These are phyloP conservation scores for Anarrhichthys ocellatus DNA, from an alignment of 2,113 vertebrate species.

Conservation along the genomic window DNA sequence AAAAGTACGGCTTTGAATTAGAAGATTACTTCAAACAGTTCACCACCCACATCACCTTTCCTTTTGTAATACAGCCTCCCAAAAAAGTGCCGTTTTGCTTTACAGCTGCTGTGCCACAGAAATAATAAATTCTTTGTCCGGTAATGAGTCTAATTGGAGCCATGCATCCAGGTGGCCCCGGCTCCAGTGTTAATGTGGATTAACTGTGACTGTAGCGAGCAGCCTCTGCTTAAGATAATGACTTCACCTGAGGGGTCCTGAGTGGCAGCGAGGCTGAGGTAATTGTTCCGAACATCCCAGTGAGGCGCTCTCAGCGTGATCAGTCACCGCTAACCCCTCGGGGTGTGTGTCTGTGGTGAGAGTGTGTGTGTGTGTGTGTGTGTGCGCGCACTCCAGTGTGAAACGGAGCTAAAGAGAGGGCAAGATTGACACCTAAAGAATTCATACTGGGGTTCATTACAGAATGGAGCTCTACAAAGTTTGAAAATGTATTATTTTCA, in stretches of 20 bases:
- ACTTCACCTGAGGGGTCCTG: slow-evolving; percentile 78
- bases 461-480: neutral
- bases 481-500: neutral
- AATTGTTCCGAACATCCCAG: slow-evolving; percentile 81
- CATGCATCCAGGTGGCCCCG: slow-evolving; percentile 37
- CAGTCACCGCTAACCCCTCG: slow-evolving; percentile 19
- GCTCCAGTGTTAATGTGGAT: slow-evolving; percentile 67
- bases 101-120: neutral
- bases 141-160: slow-evolving; percentile 57
- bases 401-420: slow-evolving; percentile 22
- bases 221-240: slow-evolving; percentile 76
- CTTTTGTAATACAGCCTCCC: neutral
- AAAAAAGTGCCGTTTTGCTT: neutral
- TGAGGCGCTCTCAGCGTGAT: slow-evolving; percentile 73
- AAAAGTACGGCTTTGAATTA: slow-evolving; percentile 12
- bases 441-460: slow-evolving; percentile 18
- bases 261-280: slow-evolving; percentile 74
- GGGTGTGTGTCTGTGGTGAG: slow-evolving; percentile 5
- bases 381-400: neutral
- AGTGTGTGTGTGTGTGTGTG: neutral
- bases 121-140: neutral
- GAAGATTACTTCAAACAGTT: neutral
- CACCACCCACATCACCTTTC: neutral
- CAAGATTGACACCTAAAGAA: slow-evolving; percentile 29
- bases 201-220: slow-evolving; percentile 69